Conservation (phyloP, 1,140 invertebrate species). For the Drosophila funebris region DNA sequence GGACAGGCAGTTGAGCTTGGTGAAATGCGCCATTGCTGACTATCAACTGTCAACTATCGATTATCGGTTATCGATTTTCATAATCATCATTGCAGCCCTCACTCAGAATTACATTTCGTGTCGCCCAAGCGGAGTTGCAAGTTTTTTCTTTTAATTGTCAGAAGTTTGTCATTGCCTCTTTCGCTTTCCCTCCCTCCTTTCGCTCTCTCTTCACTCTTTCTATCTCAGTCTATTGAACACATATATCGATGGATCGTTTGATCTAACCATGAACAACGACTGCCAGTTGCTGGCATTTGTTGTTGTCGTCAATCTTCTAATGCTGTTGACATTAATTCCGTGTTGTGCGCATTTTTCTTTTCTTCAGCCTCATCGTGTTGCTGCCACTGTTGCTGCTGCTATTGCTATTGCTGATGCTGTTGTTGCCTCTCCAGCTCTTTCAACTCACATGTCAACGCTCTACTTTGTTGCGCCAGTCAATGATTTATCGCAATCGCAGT, state of each 20-base stretch:
- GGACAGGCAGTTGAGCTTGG: constrained; percentile 5
- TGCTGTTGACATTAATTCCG: constrained; percentile 70
- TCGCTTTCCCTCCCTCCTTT: constrained; percentile 24
- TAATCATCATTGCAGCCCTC: constrained; percentile 22
- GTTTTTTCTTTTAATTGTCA: constrained; percentile 57
- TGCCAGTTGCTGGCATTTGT: constrained; percentile 17
- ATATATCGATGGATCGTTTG: constrained; percentile 22
- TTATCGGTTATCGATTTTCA: constrained; percentile 53
- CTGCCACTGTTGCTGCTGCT: neutral
- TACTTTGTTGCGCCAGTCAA: constrained; percentile 53
- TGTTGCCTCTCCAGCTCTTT: constrained; percentile 30
- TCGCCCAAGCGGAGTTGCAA: neutral
- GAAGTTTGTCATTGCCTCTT: constrained; percentile 59
- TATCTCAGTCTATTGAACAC: neutral
- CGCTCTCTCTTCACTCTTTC: neutral
- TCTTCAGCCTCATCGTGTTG: constrained; percentile 3
- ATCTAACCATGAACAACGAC: constrained; percentile 18
- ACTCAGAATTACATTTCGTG: neutral
- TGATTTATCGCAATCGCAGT: constrained; percentile 56
- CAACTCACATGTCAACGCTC: constrained; percentile 62
- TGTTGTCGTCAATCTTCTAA: constrained; percentile 64
- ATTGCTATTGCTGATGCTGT: neutral
- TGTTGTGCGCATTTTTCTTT: constrained; percentile 68
- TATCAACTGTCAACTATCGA: constrained; percentile 1
- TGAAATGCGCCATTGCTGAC: constrained; percentile 5